These are phyloP conservation scores for Oncorhynchus tshawytscha DNA, from an alignment of 2,113 vertebrate genomes.

Conservation along the genomic window DNA sequence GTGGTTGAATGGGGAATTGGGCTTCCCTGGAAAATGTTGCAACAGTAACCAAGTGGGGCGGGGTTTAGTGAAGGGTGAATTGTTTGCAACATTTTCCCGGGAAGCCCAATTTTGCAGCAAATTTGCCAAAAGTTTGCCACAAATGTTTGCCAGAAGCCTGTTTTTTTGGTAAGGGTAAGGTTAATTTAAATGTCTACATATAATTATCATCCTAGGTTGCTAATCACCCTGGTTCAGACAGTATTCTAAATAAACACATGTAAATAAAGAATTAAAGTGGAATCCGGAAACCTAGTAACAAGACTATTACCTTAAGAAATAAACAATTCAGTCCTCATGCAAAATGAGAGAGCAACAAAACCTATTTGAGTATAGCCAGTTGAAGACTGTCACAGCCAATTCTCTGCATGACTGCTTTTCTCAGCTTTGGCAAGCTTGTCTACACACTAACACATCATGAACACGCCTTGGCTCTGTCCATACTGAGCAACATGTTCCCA, in stretches of 20 bases:
- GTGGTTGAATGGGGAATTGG: no score
- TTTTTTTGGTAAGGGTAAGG: no score
- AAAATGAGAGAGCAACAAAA: constrained; percentile 48
- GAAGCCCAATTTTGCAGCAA: no score
- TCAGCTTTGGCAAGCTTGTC: constrained; percentile 26
- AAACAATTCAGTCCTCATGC: constrained; percentile 2
- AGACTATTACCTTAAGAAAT: constrained; percentile 4
- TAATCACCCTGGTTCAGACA: background rate
- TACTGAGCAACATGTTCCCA: constrained; percentile 33
- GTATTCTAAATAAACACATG: constrained; percentile 1
- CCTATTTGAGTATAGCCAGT: constrained; percentile 21
- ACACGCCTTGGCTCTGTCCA: no score
- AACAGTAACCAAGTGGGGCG: no score
- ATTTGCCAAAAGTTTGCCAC: no score
- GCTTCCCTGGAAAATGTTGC: no score
- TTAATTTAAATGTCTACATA: background rate
- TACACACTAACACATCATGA: constrained; percentile 16
- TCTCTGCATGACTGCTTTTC: constrained; percentile 17
- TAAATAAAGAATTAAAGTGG: constrained; percentile 2
- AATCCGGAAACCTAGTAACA: constrained; percentile 12
- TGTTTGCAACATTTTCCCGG: no score
- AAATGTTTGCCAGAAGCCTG: no score
- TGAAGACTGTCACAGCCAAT: constrained; percentile 36
- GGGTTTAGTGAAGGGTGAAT: no score
- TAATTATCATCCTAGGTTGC: background rate